Conservation (phyloP, 1,140 invertebrate species). For the Telenomus remus region DNA sequence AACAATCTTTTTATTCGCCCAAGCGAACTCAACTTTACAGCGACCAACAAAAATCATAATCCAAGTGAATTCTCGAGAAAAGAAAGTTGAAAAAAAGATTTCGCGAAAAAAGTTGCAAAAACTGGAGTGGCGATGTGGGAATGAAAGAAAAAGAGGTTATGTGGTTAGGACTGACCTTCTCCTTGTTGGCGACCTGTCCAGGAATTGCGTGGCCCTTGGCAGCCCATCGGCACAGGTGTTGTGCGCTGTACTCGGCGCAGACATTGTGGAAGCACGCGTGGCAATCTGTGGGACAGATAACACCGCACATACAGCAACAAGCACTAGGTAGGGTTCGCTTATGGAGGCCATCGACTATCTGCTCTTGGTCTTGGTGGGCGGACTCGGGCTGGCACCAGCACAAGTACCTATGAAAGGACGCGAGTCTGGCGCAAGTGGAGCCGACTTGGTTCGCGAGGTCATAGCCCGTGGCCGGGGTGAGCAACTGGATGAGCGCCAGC, state of each 20-base stretch:
- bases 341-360: slow-evolving; percentile 35
- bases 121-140: not conserved
- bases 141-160: not conserved
- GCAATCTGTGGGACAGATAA: slow-evolving; percentile 80
- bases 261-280: slow-evolving; percentile 81
- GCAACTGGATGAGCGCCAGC: slow-evolving; percentile 40
- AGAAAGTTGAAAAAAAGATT: too few species aligned
- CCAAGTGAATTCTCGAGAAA: too few species aligned
- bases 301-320: slow-evolving; percentile 80
- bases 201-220: slow-evolving; percentile 75
- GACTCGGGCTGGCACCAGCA: slow-evolving; percentile 72
- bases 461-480: slow-evolving; percentile 11
- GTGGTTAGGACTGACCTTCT: slow-evolving; percentile 75
- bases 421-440: slow-evolving; percentile 71
- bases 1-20: too few species aligned
- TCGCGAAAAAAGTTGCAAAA: not conserved
- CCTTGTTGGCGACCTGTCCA: slow-evolving; percentile 74
- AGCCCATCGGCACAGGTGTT: slow-evolving; percentile 78
- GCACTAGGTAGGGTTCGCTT: slow-evolving; percentile 43
- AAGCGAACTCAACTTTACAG: too few species aligned
- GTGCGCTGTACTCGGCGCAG: slow-evolving; percentile 76
- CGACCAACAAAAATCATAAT: too few species aligned
- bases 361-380: slow-evolving; percentile 14
- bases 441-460: not conserved
- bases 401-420: slow-evolving; percentile 76